Base-by-base conservation (phyloP, 2,113 vertebrate species). In the Bufo bufo region DNA sequence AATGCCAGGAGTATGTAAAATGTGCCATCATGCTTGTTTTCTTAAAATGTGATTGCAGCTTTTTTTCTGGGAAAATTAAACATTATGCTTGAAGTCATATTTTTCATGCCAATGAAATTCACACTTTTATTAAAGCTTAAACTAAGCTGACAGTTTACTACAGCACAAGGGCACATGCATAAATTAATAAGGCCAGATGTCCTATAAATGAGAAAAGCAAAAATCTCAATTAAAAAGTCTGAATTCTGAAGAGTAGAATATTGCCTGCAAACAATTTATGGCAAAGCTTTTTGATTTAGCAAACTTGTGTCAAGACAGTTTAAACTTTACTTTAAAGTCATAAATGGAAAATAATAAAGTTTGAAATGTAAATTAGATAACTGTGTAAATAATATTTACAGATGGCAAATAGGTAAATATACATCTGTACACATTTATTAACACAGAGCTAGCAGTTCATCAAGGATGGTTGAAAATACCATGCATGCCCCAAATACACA, bases 121-220 rank as follows among this genome's bases (percentile, higher is more conserved):
- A 75, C 79, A 87, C 86, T 71, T 74, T 82, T 75, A 59, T 81
- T 86, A 12, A 86, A 82, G 54, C 79, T 82, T 82, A 87, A 87
- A 87, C 71, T 82, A 82, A 87, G 69, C 69, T 82, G 86, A 82
- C 86, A 87, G 56, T 87, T 87, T 87, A 74, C 66, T 75, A 81
- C 86, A 82, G 56, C 86, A 75, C 66, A 82, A 87, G 78, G 86
- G 66, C 86, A 82, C 78, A 82, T 87, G 86, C 86, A 87, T 87
- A 87, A 87, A 87, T 82, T 74, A 82, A 87, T 86, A 77, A 86
- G 85, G 85, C 85, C 85, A 86, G 85, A 86, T 86, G 85, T 86
- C 74, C 85, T 86, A 79, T 86, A 86, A 86, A 86, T 47, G 85
- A 86, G 85, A 75, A 78, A 66, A 78, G 85, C 85, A 79, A 86